Evolutionary conservation across 2,797 vertebrate species (phyloP).

Genomic region (Danio tinwini): DNA sequence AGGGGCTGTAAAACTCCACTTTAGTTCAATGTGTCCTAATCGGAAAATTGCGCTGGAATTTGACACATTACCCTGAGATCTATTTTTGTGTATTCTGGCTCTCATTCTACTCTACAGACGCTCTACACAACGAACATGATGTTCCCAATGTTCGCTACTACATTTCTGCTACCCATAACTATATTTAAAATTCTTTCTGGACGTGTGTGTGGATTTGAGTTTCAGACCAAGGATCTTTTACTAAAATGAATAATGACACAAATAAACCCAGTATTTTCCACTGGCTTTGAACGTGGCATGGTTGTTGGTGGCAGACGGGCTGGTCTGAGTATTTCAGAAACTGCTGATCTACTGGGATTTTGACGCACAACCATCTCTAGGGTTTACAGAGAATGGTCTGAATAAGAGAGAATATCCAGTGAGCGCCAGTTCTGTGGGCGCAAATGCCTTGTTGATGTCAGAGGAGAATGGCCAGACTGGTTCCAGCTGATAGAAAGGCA

Average conservation of each 20-base stretch:
- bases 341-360: no score
- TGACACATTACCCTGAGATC: conserved; percentile 1
- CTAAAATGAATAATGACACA: conserved; percentile 2
- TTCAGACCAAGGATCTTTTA: background rate
- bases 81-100: conserved; percentile 9
- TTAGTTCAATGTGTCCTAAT: conserved; percentile 18
- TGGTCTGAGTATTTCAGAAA: no score
- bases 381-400: no score
- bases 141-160: background rate
- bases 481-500: no score
- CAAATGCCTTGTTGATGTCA: no score
- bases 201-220: background rate
- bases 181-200: conserved; percentile 10
- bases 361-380: no score
- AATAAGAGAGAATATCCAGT: no score
- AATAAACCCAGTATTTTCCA: conserved; percentile 15
- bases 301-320: no score
- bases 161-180: background rate
- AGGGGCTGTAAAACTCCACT: background rate
- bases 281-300: no score
- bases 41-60: conserved; percentile 23
- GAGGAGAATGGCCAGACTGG: no score
- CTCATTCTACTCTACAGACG: background rate
- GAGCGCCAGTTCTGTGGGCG: no score
- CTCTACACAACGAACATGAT: background rate